These are phyloP conservation scores for Brachionus manjavacas DNA, from an alignment of 1,140 invertebrate species.

Conservation along the genomic window DNA sequence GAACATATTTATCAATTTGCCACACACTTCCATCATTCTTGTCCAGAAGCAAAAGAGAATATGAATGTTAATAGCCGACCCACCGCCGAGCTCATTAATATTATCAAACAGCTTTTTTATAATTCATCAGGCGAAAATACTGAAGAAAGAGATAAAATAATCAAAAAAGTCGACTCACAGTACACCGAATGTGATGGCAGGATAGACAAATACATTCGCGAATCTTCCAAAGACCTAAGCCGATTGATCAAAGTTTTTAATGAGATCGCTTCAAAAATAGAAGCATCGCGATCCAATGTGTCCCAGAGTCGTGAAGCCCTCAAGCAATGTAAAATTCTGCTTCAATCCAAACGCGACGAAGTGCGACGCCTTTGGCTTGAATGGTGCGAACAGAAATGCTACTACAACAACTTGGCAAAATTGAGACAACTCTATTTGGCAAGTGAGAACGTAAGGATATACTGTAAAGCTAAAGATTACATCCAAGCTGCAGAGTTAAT, in stretches of 20 bases:
- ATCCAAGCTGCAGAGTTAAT: conserved; percentile 28
- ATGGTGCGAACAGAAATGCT: conserved; percentile 39
- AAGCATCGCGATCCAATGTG: conserved; percentile 27
- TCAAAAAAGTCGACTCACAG: conserved; percentile 24
- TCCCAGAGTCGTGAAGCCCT: neutral
- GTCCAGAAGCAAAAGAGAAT: neutral
- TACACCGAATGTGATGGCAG: conserved; percentile 18
- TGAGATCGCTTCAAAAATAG: conserved; percentile 36
- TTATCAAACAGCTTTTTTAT: conserved; percentile 14
- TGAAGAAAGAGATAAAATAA: conserved; percentile 40
- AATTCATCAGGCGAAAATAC: conserved; percentile 3
- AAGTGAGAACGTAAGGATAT: neutral
- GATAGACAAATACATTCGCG: conserved; percentile 35
- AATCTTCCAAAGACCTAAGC: conserved; percentile 29
- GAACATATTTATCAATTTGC: neutral
- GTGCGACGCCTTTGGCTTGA: conserved; percentile 6
- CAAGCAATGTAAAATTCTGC: conserved; percentile 25
- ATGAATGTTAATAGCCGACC: neutral
- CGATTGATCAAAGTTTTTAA: conserved; percentile 34
- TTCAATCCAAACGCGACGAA: conserved; percentile 37
- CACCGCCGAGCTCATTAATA: conserved; percentile 27
- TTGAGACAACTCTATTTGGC: conserved; percentile 26
- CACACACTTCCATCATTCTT: neutral
- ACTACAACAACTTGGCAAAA: conserved; percentile 2
- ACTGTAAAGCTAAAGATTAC: neutral